Evolutionary conservation across 1,140 invertebrate species (phyloP).

Genomic region (Drosophila pseudoananassae): DNA sequence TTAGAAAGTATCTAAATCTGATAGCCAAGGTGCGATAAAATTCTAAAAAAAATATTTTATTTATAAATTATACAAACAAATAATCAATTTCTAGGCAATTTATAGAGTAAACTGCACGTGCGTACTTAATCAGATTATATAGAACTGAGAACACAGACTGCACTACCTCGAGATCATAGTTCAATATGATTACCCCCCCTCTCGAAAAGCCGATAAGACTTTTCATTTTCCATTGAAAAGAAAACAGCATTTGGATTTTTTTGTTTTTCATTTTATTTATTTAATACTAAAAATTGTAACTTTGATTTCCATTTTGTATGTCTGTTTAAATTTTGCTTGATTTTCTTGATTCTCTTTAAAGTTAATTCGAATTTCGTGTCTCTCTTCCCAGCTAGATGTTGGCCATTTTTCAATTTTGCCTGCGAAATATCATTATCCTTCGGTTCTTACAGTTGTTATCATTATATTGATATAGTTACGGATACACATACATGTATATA

Average conservation of each 20-base stretch:
- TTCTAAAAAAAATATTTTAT: not conserved
- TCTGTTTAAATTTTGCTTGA: conserved; percentile 26
- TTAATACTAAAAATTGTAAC: conserved; percentile 52
- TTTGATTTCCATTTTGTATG: conserved; percentile 46
- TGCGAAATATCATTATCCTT: conserved; percentile 3
- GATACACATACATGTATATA: conserved; percentile 18
- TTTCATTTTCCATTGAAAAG: conserved; percentile 2
- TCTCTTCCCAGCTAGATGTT: not conserved
- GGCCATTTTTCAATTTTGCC: not conserved
- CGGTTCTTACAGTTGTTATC: conserved; percentile 30
- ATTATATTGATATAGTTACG: conserved; percentile 58
- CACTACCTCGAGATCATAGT: not conserved
- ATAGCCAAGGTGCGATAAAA: not conserved
- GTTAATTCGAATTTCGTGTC: conserved; percentile 14
- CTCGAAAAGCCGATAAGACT: not conserved
- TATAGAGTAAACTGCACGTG: not conserved
- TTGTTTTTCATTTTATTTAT: conserved; percentile 46
- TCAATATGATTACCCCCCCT: not conserved
- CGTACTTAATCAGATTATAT: too few relatives aligned
- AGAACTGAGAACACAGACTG: not conserved
- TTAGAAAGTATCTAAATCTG: not conserved
- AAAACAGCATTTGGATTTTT: not conserved
- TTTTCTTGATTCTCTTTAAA: conserved; percentile 7
- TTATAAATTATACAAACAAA: not conserved
- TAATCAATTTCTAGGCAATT: not conserved